phyloP scores from a whole-genome alignment of 2,888 invertebrate genomes.

The Rotaria sp. region DNA sequence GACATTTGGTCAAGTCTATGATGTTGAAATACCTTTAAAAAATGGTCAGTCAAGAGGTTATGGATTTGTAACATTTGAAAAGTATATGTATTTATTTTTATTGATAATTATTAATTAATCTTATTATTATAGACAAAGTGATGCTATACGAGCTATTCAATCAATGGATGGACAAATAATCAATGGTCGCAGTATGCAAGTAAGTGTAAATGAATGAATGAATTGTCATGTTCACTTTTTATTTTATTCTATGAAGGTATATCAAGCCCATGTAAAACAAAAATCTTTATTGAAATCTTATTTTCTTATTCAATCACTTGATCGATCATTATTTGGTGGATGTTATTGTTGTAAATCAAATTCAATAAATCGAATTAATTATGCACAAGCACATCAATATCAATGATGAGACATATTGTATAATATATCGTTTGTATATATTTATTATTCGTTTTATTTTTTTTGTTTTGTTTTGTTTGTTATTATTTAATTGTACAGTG shows the following conservation, averaged over 20 bases:
- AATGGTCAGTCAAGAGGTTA: constrained; percentile 28
- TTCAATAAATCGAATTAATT: neutral
- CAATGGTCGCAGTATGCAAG: constrained; percentile 25
- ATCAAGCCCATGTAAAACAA: constrained; percentile 28
- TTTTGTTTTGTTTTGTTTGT: neutral
- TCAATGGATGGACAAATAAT: constrained; percentile 16
- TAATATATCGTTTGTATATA: neutral
- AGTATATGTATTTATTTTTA: neutral
- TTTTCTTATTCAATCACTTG: neutral
- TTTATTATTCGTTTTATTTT: neutral
- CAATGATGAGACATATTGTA: neutral
- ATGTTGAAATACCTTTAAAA: constrained; percentile 17
- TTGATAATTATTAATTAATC: neutral
- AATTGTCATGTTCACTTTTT: neutral
- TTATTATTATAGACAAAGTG: neutral
- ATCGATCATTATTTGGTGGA: neutral
- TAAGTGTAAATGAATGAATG: neutral
- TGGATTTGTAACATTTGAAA: constrained; percentile 24
- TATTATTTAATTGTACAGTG: neutral
- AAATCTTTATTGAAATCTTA: constrained; percentile 3
- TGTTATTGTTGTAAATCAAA: neutral
- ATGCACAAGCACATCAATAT: neutral
- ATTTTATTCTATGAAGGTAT: neutral
- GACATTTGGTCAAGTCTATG: neutral
- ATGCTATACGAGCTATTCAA: constrained; percentile 7